Base-by-base conservation (phyloP, 2,888 invertebrate genomes). In the Philonicus albiceps region DNA sequence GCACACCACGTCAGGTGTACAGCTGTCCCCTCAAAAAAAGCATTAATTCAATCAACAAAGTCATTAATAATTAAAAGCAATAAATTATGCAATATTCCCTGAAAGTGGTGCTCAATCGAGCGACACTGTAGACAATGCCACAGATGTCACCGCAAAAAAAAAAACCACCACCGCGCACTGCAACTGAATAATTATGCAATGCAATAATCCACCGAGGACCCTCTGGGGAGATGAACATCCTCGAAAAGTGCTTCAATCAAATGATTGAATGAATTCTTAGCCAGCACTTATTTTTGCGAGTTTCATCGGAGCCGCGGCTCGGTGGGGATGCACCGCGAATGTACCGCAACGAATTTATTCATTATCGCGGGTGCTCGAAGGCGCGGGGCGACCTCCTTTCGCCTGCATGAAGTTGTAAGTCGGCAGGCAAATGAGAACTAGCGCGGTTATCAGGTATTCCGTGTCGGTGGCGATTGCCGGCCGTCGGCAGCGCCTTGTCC, bases 401-500 rank as follows among this genome's bases (percentile, higher is more conserved):
- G 22, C 13, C 27, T n/a, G 81, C 81, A 81, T 81, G 19, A 81
- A 81, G 81, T 81, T 81, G 81, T 81, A 81, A 81, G 81, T 64
- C 81, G 64, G 81, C 55, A 81, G 34, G 81, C 81, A 81, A 81
- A 81, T 81, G 81, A 81, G 81, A 64, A 81, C 34, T 64, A 81
- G 81, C 81, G 81, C 64, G 55, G 81, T 81, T 81, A 81, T 81
- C 81, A 81, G 34, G 81, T 34, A 81, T 34, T 81, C 37, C 81
- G 27, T 81, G 81, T 81, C 64, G 8, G 55, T 37, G 30, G 37
- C 55, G 55, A 81, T 81, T 81, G n/a, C 49, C 16, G 78, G 6
- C 49, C 49, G 49, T 43, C 78, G 37, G 78, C 78, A 27, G 34
- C 75, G 37, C 55, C 55, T 22, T 55, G 55, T 81, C 27, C 19